phyloP scores from a whole-genome alignment of 2,797 vertebrate species.

The Lithobates sylvaticus region DNA sequence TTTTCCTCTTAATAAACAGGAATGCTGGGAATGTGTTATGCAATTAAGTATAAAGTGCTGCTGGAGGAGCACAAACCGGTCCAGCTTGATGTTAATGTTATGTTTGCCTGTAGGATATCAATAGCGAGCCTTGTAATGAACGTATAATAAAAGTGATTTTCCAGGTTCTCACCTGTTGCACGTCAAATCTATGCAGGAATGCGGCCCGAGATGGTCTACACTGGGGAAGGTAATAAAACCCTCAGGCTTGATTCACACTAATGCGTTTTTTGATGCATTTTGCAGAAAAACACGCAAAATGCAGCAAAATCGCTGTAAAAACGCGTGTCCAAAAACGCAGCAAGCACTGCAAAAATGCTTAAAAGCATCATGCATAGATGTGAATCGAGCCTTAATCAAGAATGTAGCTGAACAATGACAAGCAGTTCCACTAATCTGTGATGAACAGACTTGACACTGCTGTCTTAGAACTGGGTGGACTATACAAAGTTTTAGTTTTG shows the following conservation, averaged over 20 bases:
- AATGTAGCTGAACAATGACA: conserved; percentile 41
- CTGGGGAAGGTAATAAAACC: conserved; percentile 72
- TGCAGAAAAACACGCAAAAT: too few relatives aligned
- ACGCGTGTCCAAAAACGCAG: too few relatives aligned
- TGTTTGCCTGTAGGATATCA: background rate
- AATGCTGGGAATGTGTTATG: conserved; percentile 22
- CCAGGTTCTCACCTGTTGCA: conserved; percentile 4
- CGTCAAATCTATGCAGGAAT: conserved; percentile 70
- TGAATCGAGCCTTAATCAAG: too few relatives aligned
- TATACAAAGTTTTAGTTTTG: too few relatives aligned
- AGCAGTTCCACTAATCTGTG: too few relatives aligned
- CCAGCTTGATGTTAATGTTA: conserved; percentile 26
- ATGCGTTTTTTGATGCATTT: too few relatives aligned
- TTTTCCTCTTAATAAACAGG: background rate
- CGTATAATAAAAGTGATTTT: conserved; percentile 13
- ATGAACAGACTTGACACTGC: too few relatives aligned
- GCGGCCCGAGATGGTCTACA: conserved; percentile 64
- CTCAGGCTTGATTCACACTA: too few relatives aligned
- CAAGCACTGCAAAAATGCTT: too few relatives aligned
- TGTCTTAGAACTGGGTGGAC: too few relatives aligned
- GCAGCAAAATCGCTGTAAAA: too few relatives aligned
- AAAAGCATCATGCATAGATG: too few relatives aligned
- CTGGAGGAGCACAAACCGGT: conserved; percentile 9
- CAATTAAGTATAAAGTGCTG: conserved; percentile 1
- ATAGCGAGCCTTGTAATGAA: conserved; percentile 24